Evolutionary conservation across 2,797 vertebrate genomes (phyloP).

Genomic region (Amblyraja radiata): DNA sequence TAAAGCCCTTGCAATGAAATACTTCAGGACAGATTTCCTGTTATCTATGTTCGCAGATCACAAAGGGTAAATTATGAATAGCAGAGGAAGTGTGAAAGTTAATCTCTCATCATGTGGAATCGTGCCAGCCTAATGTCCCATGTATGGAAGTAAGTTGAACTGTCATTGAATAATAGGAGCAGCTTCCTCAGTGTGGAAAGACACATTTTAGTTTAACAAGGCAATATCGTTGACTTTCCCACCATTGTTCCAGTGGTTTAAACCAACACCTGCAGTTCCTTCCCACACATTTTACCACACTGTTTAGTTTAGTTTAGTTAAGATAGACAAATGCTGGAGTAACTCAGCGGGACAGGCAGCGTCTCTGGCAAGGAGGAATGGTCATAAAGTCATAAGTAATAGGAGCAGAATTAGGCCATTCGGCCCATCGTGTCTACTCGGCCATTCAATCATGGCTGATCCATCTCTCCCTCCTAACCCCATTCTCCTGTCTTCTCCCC

Average conservation of each 20-base stretch:
- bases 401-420: no score
- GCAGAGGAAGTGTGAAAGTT: constrained; percentile 25
- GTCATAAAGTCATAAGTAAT: no score
- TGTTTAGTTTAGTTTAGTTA: no score
- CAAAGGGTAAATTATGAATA: constrained; percentile 35
- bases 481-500: no score
- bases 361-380: no score
- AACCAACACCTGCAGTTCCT: no score
- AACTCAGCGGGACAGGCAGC: no score
- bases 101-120: constrained; percentile 25
- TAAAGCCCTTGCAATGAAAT: background rate
- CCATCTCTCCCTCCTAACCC: no score
- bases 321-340: no score
- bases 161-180: constrained; percentile 30
- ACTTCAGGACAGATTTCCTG: constrained; percentile 4
- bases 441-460: no score
- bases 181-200: background rate
- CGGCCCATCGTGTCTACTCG: no score
- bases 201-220: background rate
- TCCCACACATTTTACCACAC: no score
- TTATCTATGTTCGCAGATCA: constrained; percentile 23
- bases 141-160: constrained; percentile 29
- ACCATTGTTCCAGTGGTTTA: background rate
- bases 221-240: background rate
- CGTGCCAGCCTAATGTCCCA: constrained; percentile 31